Percentiles rank a stretch among this genome's conserved stretches.
phyloP scores from a whole-genome alignment of 2,797 vertebrate species.

The Macroramphosus scolopax region DNA sequence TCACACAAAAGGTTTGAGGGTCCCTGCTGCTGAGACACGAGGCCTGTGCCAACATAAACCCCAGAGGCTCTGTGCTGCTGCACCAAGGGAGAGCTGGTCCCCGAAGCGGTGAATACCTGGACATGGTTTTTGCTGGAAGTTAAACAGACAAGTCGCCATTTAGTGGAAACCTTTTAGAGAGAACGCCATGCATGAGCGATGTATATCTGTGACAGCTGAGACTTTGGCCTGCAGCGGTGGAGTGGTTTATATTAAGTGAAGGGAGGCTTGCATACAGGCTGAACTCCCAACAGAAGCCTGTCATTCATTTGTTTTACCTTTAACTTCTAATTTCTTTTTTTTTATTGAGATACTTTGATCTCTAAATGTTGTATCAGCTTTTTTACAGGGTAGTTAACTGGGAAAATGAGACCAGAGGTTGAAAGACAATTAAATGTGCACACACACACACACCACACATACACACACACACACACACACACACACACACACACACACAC shows the following conservation, averaged over 20 bases:
- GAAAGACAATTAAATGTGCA: no score
- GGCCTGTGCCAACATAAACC: conserved; percentile 62
- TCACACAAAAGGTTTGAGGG: conserved; percentile 28
- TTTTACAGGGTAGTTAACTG: not conserved
- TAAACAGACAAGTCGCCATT: conserved; percentile 52
- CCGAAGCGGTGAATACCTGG: conserved; percentile 57
- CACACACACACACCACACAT: not conserved
- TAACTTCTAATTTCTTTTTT: conserved; percentile 13
- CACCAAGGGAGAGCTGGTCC: conserved; percentile 36
- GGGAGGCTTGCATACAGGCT: conserved; percentile 24
- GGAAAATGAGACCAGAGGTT: not conserved
- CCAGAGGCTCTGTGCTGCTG: conserved; percentile 47
- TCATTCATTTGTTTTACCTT: conserved; percentile 33
- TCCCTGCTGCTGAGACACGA: conserved; percentile 41
- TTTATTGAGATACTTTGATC: conserved; percentile 3
- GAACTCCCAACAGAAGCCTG: conserved; percentile 22
- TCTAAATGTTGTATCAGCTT: conserved; percentile 6
- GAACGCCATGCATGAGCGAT: conserved; percentile 62
- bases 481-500: no score
- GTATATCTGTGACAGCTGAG: conserved; percentile 66
- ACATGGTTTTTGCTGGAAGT: conserved; percentile 59
- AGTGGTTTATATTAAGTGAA: conserved; percentile 54
- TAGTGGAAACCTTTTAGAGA: conserved; percentile 65
- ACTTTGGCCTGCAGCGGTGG: conserved; percentile 49
- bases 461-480: no score